These are phyloP conservation scores for Falco novaeseelandiae DNA, from an alignment of 2,797 vertebrate species.

Conservation along the genomic window DNA sequence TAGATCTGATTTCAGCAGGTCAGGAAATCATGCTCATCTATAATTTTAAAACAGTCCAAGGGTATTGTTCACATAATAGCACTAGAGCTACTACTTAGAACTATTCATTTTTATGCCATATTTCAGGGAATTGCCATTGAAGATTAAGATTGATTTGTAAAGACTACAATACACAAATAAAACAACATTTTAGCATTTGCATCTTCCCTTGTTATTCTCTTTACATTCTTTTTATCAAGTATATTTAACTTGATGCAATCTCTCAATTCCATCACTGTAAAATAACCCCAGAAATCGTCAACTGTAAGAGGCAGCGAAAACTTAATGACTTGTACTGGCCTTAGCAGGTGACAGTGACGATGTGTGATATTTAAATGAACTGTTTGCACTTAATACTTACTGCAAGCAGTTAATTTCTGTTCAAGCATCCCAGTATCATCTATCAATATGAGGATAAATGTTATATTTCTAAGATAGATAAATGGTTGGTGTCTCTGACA, in stretches of 20 bases:
- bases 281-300: background rate
- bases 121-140: background rate
- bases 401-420: background rate
- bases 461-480: background rate
- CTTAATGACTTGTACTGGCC: background rate
- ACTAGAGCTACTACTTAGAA: background rate
- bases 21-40: background rate
- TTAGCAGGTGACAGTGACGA: background rate
- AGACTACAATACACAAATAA: background rate
- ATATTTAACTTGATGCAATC: background rate
- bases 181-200: background rate
- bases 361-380: background rate
- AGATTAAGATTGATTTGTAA: background rate
- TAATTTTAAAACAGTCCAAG: background rate
- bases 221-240: background rate
- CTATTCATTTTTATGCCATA: background rate
- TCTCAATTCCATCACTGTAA: background rate
- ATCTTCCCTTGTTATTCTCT: background rate
- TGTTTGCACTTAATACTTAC: background rate
- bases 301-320: background rate
- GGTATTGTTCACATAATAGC: background rate
- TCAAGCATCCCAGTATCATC: background rate
- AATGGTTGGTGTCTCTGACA: background rate
- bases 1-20: background rate
- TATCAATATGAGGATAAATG: background rate